Evolutionary conservation across 2,113 vertebrate genomes (phyloP).

Genomic region (Clarias macrocephalus): DNA sequence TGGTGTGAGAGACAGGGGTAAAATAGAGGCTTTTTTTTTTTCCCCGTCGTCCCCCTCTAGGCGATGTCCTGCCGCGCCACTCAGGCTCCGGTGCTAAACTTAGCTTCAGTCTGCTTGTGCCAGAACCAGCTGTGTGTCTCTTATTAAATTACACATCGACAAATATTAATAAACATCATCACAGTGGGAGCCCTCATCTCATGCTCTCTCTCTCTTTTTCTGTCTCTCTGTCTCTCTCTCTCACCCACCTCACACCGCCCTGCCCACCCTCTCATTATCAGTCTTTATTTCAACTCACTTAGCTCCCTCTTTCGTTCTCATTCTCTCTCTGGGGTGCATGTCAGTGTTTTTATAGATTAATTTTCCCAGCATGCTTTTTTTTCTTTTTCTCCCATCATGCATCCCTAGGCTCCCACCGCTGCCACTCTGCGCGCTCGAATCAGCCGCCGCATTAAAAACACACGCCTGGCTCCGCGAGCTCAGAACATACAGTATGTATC

Average conservation of each 20-base stretch:
- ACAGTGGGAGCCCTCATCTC: conserved; percentile 18
- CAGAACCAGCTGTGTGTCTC: conserved; percentile 25
- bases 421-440: conserved; percentile 60
- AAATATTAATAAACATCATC: conserved; percentile 45
- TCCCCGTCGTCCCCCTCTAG: not conserved
- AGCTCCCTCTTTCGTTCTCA: not conserved
- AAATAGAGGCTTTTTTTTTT: not conserved
- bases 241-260: not conserved
- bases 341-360: conserved; percentile 54
- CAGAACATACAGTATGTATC: not conserved
- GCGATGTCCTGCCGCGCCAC: conserved; percentile 18
- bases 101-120: not conserved
- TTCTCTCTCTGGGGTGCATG: conserved; percentile 44
- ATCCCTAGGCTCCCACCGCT: conserved; percentile 41
- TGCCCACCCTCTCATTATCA: not conserved
- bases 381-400: conserved; percentile 18
- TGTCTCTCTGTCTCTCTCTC: conserved; percentile 1
- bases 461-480: not conserved
- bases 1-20: not conserved
- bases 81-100: conserved; percentile 8
- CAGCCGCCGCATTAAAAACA: conserved; percentile 66
- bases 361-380: conserved; percentile 46
- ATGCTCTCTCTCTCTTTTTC: not conserved
- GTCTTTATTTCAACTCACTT: conserved; percentile 3
- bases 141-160: conserved; percentile 46